These are phyloP conservation scores for Nematolebias whitei DNA, from an alignment of 2,113 vertebrate species.

Conservation along the genomic window DNA sequence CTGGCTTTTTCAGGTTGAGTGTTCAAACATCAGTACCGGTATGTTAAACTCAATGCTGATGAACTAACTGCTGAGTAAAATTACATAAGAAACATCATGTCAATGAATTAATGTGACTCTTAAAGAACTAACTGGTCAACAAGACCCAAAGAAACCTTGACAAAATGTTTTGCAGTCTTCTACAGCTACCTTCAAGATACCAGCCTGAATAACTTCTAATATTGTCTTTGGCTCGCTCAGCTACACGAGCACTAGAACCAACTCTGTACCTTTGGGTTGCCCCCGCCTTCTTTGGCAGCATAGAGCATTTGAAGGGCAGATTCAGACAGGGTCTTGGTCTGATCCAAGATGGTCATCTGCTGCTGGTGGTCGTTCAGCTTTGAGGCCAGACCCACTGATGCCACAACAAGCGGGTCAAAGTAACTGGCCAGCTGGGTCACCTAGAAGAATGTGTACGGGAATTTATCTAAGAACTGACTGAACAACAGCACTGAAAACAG, in stretches of 20 bases:
- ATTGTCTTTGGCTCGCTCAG: not conserved
- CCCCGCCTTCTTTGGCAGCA: conserved; percentile 96
- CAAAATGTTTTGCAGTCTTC: not conserved
- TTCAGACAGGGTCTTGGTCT: conserved; percentile 96
- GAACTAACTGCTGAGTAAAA: not conserved
- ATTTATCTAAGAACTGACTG: conserved; percentile 22
- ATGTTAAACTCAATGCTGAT: not conserved
- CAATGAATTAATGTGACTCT: not conserved
- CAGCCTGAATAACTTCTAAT: not conserved
- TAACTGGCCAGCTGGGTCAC: conserved; percentile 95
- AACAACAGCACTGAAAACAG: conserved; percentile 26
- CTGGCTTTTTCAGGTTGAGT: not conserved
- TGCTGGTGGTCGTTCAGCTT: conserved; percentile 95
- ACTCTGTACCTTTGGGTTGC: conserved; percentile 92
- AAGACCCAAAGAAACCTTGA: not conserved
- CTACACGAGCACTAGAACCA: not conserved
- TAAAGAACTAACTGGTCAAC: not conserved
- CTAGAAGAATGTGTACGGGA: conserved; percentile 66
- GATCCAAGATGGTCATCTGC: conserved; percentile 96
- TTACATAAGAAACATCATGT: not conserved
- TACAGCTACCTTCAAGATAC: not conserved
- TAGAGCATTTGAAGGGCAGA: conserved; percentile 98
- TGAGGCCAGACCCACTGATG: conserved; percentile 92
- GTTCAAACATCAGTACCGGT: too few species aligned
- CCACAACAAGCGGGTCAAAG: conserved; percentile 93